Evolutionary conservation across 2,113 vertebrate species (phyloP).

Genomic region (Dromas ardeola): DNA sequence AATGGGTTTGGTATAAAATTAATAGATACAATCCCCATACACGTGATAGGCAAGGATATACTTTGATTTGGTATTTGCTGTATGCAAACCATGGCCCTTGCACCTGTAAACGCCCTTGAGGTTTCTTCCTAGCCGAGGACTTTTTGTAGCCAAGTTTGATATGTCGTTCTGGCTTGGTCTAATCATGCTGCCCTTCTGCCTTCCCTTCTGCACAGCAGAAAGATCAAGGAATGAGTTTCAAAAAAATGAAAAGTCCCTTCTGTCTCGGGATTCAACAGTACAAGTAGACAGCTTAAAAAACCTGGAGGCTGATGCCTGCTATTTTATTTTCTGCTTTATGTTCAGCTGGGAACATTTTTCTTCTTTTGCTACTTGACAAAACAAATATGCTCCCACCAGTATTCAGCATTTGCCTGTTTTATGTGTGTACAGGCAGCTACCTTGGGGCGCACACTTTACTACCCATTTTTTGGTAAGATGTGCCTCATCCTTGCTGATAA

Average conservation of each 20-base stretch:
- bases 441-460: not conserved
- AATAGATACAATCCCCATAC: not conserved
- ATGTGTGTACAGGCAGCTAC: not conserved
- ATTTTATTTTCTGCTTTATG: not conserved
- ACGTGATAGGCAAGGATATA: rapidly evolving
- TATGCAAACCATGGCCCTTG: not conserved
- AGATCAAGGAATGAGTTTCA: not conserved
- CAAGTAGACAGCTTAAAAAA: not conserved
- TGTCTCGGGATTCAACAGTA: not conserved
- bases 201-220: not conserved
- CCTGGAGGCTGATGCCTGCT: not conserved
- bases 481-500: not conserved
- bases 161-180: not conserved
- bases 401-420: not conserved
- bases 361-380: not conserved
- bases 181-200: not conserved
- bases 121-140: not conserved
- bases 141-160: not conserved
- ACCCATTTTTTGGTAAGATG: not conserved
- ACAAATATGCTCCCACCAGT: not conserved
- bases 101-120: not conserved
- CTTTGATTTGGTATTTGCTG: not conserved
- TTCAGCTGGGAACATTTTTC: not conserved
- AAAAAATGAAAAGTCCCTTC: not conserved
- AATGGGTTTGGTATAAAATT: not conserved